These are phyloP conservation scores for Quadriops clusia DNA, from an alignment of 2,888 invertebrate species.

Conservation along the genomic window DNA sequence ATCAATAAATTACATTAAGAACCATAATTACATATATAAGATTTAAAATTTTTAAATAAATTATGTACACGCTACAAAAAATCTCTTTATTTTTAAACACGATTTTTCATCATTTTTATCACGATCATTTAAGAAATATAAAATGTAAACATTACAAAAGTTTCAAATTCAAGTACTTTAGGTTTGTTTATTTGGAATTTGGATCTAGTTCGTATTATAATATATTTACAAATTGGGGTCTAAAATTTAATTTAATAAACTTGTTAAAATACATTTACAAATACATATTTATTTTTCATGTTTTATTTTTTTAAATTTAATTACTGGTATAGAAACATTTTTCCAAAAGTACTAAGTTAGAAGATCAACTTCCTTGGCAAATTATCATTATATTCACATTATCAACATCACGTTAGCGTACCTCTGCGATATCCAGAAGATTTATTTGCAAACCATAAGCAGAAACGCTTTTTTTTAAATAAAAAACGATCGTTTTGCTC, in stretches of 20 bases:
- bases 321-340: slow-evolving; percentile 7
- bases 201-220: no score
- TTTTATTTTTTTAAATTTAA: slow-evolving; percentile 7
- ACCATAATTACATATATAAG: slow-evolving; percentile 34
- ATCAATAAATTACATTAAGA: slow-evolving; percentile 27
- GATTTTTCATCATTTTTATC: slow-evolving; percentile 20
- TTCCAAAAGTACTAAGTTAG: slow-evolving; percentile 17
- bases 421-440: no score
- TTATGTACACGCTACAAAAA: slow-evolving; percentile 33
- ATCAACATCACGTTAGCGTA: no score
- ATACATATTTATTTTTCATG: slow-evolving; percentile 20
- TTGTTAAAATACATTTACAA: slow-evolving; percentile 29
- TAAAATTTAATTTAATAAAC: slow-evolving; percentile 27
- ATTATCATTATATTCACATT: no score
- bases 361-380: slow-evolving; percentile 32
- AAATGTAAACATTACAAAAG: slow-evolving; percentile 30
- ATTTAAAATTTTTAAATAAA: slow-evolving; percentile 34
- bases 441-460: no score
- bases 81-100: slow-evolving; percentile 7
- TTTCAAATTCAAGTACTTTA: slow-evolving; percentile 20
- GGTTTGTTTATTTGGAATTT: slow-evolving; percentile 12
- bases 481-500: no score
- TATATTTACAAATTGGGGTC: slow-evolving; percentile 29
- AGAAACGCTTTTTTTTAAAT: no score
- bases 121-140: slow-evolving; percentile 27